These are phyloP conservation scores for Acholoe squamosa DNA, from an alignment of 2,888 invertebrate genomes.

Conservation along the genomic window DNA sequence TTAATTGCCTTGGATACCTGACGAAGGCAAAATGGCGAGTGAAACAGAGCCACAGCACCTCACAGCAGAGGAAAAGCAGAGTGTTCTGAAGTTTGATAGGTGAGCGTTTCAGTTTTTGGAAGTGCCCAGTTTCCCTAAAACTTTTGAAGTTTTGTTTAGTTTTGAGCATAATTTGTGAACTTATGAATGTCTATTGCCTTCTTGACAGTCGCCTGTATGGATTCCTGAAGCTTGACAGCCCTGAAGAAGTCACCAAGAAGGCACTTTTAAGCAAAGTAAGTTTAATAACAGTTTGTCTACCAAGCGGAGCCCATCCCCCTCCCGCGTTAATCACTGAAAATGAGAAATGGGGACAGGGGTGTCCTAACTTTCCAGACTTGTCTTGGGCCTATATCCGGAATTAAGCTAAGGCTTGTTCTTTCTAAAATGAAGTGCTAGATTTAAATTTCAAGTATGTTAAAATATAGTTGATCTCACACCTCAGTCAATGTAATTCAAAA, in stretches of 20 bases:
- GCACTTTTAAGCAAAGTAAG: conserved; percentile 90
- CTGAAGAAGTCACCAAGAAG: conserved; percentile 92
- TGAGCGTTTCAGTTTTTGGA: conserved; percentile 15
- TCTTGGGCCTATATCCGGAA: no score
- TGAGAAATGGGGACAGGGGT: no score
- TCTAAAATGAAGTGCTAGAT: no score
- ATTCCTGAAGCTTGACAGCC: conserved; percentile 91
- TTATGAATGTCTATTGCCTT: not conserved
- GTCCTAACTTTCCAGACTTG: no score
- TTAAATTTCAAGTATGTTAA: no score
- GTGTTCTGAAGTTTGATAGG: conserved; percentile 60
- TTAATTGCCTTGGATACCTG: conserved; percentile 11
- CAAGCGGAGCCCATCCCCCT: conserved; percentile 18
- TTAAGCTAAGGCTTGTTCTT: no score
- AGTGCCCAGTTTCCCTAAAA: not conserved
- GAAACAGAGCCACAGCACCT: conserved; percentile 31
- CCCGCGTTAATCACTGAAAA: no score
- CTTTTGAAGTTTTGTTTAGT: not conserved
- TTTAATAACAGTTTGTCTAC: not conserved
- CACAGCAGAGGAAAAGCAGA: conserved; percentile 58
- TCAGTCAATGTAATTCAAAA: no score
- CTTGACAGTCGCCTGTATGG: conserved; percentile 93
- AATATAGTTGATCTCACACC: no score
- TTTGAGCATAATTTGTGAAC: not conserved
- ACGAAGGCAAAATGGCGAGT: conserved; percentile 56